These are phyloP conservation scores for Chiropotes sagulatus DNA, from an alignment of 2,797 vertebrate species.

Conservation along the genomic window DNA sequence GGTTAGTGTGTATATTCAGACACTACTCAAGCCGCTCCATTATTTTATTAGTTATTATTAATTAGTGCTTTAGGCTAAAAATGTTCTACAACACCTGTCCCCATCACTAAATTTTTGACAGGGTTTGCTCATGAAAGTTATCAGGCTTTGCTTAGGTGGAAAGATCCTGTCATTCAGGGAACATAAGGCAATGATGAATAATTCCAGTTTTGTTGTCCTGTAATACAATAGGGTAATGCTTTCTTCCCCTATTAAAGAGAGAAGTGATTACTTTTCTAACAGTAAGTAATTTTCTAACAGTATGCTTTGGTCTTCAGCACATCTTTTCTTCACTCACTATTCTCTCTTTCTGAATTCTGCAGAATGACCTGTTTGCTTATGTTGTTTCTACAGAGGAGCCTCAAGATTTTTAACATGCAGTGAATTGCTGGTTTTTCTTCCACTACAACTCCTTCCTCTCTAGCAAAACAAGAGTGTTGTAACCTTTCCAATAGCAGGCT, in stretches of 20 bases:
- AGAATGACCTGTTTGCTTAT: neutral
- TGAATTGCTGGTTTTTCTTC: constrained; percentile 58
- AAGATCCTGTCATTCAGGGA: accelerated
- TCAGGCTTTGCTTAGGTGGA: neutral
- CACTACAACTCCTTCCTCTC: constrained; percentile 21
- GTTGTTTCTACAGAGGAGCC: neutral
- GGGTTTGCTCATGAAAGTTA: neutral
- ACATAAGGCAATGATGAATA: neutral
- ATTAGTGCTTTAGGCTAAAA: neutral
- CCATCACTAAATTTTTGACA: neutral
- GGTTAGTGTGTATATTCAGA: neutral
- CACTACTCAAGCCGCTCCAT: neutral
- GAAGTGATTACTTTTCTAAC: neutral
- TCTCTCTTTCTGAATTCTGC: neutral
- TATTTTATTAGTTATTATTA: neutral
- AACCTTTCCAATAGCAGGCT: constrained; percentile 51
- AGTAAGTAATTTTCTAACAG: neutral
- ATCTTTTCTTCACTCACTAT: neutral
- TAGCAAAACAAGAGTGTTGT: constrained; percentile 4
- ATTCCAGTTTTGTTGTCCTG: neutral
- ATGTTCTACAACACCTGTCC: neutral
- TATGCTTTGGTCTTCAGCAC: neutral
- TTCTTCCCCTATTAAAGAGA: neutral
- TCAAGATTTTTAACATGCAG: neutral
- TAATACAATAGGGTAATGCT: neutral